These are phyloP conservation scores for Pseudochaenichthys georgianus DNA, from an alignment of 2,797 vertebrate genomes.

Conservation along the genomic window DNA sequence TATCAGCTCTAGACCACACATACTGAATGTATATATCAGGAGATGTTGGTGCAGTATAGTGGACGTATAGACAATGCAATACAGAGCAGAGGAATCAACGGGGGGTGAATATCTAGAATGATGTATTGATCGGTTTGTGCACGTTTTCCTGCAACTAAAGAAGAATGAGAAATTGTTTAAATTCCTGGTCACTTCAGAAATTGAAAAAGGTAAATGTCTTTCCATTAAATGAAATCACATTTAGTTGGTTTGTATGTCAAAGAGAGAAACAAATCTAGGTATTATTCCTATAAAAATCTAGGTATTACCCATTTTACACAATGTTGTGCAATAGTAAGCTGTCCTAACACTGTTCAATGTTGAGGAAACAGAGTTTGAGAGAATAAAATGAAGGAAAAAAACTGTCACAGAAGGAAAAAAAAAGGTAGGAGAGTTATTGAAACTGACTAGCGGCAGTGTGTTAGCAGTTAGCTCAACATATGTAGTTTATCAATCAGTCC, in stretches of 20 bases:
- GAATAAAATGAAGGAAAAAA: background rate
- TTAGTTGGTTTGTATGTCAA: background rate
- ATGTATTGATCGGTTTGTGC: background rate
- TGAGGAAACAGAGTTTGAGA: no score
- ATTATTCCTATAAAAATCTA: background rate
- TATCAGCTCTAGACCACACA: slow-evolving; percentile 59
- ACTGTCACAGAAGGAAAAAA: background rate
- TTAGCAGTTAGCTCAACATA: slow-evolving; percentile 2
- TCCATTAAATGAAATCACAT: background rate
- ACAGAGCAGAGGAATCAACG: slow-evolving; percentile 8
- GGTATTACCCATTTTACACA: background rate
- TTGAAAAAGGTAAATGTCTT: background rate
- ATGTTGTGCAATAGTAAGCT: background rate
- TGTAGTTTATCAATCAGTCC: background rate
- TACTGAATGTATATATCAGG: slow-evolving; percentile 74
- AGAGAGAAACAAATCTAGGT: background rate
- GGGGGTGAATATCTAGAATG: background rate
- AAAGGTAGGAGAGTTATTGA: no score
- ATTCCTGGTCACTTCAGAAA: slow-evolving; percentile 30
- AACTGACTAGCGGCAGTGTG: background rate
- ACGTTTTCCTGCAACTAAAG: background rate
- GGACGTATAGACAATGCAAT: slow-evolving; percentile 44
- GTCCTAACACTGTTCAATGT: background rate
- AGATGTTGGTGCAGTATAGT: slow-evolving; percentile 12
- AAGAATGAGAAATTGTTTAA: background rate